phyloP scores from a whole-genome alignment of 2,888 invertebrate genomes.

The Podabrus alpinus region DNA sequence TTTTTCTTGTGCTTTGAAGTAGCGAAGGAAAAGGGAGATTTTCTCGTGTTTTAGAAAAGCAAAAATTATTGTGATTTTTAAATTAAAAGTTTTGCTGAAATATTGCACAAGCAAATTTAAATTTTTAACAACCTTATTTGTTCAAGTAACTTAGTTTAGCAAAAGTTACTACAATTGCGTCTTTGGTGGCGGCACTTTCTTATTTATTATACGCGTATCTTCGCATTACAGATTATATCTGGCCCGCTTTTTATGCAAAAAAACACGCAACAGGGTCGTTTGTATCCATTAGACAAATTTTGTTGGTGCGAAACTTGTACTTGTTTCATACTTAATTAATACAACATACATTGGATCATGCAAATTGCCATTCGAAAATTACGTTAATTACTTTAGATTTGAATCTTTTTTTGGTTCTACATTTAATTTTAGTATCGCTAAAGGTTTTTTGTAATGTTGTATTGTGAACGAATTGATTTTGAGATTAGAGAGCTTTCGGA shows the following conservation, averaged over 20 bases:
- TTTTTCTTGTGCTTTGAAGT: background rate
- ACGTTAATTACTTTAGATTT: background rate
- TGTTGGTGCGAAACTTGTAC: background rate
- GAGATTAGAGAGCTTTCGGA: slow-evolving; percentile 3
- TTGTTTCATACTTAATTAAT: slow-evolving; percentile 6
- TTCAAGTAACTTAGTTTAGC: background rate
- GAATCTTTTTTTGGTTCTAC: background rate
- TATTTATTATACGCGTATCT: slow-evolving; percentile 21
- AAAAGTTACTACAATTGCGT: slow-evolving; percentile 4
- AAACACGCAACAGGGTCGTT: slow-evolving; percentile 27
- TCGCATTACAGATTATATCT: slow-evolving; percentile 9
- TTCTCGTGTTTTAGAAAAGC: background rate
- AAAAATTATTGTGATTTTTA: background rate
- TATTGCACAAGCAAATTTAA: background rate
- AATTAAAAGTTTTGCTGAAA: background rate
- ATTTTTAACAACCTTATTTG: background rate
- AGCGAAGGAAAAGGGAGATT: background rate
- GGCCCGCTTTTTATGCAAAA: slow-evolving; percentile 17
- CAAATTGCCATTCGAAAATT: background rate
- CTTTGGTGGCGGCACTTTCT: slow-evolving; percentile 6
- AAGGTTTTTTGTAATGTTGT: background rate
- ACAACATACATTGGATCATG: background rate
- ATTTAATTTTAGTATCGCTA: background rate
- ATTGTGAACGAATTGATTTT: slow-evolving; percentile 22
- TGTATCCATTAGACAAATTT: slow-evolving; percentile 8